phyloP scores from a whole-genome alignment of 2,888 invertebrate species.

The Odontocolon sp. region DNA sequence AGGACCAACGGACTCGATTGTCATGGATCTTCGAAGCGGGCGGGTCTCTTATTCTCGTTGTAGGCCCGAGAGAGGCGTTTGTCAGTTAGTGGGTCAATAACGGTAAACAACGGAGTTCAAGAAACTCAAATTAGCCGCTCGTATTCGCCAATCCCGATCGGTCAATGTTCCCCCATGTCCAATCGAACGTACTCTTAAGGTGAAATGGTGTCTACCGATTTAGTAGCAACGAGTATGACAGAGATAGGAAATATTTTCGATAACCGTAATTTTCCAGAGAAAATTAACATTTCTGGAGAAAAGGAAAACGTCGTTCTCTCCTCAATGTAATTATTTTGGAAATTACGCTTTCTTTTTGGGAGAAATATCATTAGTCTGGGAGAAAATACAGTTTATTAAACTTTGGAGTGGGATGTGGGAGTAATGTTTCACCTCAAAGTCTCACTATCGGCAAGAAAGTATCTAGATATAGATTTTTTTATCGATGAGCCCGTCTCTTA shows the following conservation, averaged over 20 bases:
- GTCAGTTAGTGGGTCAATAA: slow-evolving; percentile 80
- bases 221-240: too few species aligned
- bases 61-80: slow-evolving; percentile 62
- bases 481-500: too few species aligned
- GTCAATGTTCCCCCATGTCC: background rate
- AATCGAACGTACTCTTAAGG: background rate
- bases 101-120: slow-evolving; percentile 77
- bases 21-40: slow-evolving; percentile 50
- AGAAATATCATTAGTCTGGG: too few species aligned
- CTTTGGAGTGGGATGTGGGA: too few species aligned
- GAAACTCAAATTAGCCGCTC: slow-evolving; percentile 72
- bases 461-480: background rate
- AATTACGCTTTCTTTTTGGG: background rate
- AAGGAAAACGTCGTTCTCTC: background rate
- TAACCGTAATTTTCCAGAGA: too few species aligned
- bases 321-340: background rate
- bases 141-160: slow-evolving; percentile 64
- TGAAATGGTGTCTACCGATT: too few species aligned
- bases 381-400: too few species aligned
- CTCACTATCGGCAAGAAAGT: background rate
- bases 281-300: too few species aligned
- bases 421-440: too few species aligned
- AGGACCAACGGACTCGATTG: slow-evolving; percentile 51
- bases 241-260: too few species aligned
- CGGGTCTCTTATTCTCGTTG: slow-evolving; percentile 39